Evolutionary conservation across 2,113 vertebrate genomes (phyloP), one percentile per base, ranked within the genome.

Genomic region (Mirounga angustirostris): DNA sequence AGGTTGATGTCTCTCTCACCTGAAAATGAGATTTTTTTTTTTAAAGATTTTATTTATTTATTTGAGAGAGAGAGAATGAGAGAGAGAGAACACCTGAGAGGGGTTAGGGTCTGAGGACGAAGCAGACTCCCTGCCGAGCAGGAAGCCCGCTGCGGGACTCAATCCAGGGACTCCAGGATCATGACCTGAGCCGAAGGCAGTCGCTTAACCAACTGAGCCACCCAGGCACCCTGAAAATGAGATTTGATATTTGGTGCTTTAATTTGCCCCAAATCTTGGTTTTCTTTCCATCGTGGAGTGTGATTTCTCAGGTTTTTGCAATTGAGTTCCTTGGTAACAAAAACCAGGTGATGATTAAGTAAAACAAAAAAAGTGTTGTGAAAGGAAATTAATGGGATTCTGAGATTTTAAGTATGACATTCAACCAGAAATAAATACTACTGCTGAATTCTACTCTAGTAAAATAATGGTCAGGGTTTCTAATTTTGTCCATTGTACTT

Each of bases 291-390:
- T 50, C 54, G n/a, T 24, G 33, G 7, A 69, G 13, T 91, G 43
- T 93, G 81, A n/a, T 92, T 94, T 97, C 30, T 93, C 14, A 10
- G 76, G 69, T 69, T 88, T 97, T 84, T 93, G 19, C 63, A 93
- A 84, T 71, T 61, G 36, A 96, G 30, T 88, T 88, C 18, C 84
- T 95, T 69, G 33, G 87, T 98, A 91, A 96, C 40, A 74, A 88
- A 94, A 94, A 94, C 18, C 36, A 94, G 89, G 58, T 90, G 78
- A 82, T 85, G 78, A 36, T 80, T 59, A 80, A 46, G 30, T 59
- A 63, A 7, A 52, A 24, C 40, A 79, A 46, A 50, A 52, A 50
- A 78, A 67, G 26, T 79, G 33, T 30, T 54, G 16, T 30, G 65
- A 86, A 89, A 84, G 94, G 36, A 81, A 91, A 61, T 63, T 7